Evolutionary conservation across 2,113 vertebrate species (phyloP), one percentile per base, ranked within the genome.

Genomic region (Lamprotornis superbus): DNA sequence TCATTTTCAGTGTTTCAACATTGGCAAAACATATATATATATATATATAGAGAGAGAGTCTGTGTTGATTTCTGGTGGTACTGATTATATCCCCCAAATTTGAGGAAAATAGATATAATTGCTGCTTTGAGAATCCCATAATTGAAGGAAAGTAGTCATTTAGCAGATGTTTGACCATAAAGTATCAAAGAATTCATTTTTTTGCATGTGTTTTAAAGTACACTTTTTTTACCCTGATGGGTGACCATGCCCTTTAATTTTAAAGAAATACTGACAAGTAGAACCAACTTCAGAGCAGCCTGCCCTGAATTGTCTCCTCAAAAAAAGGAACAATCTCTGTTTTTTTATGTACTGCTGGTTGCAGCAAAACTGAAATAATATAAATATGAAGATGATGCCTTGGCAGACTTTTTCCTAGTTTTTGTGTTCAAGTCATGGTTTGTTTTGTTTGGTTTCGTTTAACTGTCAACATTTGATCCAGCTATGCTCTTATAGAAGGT

Each of bases 111-210:
- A 91, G 52, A 76, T 60, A 46, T 95, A 96, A 95, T 96, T 92
- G 56, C 44, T 96, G 65, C 83, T 93, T 96, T 94, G 88, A 90
- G 73, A 77, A 89, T 84, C 47, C 80, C 40, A 24, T 94, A 96
- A 94, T 96, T 95, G 90, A 92, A 85, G 77, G 24, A 92, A 75
- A 95, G n/a, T 84, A 75, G 93, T 93, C 83, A 60, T 92, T 95
- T 56, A 90, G 85, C 95, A 96, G 95, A 96, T 96, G 95, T 90
- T 93, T 86, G 69, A 93, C 92, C 90, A 84, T 78, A 49, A 89
- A 94, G 57, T 84, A 97, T 90, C 85, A 92, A 81, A 93, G 76
- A 84, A 68, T 67, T 89, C 12, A 6, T 85, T 90, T 92, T 94
- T 96, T 59, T 87, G 60, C 60, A 28, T 90, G 37, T 91, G 73